Evolutionary conservation across 2,113 vertebrate genomes (phyloP).

Genomic region (Hydrochoerus hydrochaeris): DNA sequence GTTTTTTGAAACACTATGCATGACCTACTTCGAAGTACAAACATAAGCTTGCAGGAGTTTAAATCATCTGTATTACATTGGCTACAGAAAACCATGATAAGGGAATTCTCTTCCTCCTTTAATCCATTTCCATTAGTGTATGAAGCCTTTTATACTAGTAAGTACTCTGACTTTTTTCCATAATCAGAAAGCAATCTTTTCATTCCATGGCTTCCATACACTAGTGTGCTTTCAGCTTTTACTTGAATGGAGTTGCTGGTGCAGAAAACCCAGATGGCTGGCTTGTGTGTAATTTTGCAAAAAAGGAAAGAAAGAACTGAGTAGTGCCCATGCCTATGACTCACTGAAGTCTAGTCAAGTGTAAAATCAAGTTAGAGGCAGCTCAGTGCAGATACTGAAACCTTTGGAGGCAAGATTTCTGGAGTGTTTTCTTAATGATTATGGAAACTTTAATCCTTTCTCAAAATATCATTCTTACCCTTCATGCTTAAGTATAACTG

Average conservation of each 20-base stretch:
- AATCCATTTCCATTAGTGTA: not conserved
- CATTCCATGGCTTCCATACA: not conserved
- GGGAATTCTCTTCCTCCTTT: not conserved
- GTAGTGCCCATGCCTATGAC: not conserved
- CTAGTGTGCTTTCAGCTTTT: not conserved
- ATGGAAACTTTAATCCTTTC: not conserved
- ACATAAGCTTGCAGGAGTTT: not conserved
- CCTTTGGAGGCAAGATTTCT: slow-evolving; percentile 37
- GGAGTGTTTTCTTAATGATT: slow-evolving; percentile 44
- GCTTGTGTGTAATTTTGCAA: not conserved
- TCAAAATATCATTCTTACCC: not conserved
- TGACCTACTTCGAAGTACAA: not conserved
- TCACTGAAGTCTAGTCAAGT: slow-evolving; percentile 24
- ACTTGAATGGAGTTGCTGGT: not conserved
- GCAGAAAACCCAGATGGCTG: not conserved
- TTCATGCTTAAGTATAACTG: not conserved
- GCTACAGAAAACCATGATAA: not conserved
- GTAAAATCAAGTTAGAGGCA: slow-evolving; percentile 59
- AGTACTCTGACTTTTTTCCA: no score
- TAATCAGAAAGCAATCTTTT: not conserved
- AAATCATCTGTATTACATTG: not conserved
- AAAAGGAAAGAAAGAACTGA: not conserved
- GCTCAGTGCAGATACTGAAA: not conserved
- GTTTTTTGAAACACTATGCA: not conserved
- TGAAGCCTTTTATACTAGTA: not conserved